Conservation (phyloP, 2,797 vertebrate genomes). For the Echeneis naucrates region DNA sequence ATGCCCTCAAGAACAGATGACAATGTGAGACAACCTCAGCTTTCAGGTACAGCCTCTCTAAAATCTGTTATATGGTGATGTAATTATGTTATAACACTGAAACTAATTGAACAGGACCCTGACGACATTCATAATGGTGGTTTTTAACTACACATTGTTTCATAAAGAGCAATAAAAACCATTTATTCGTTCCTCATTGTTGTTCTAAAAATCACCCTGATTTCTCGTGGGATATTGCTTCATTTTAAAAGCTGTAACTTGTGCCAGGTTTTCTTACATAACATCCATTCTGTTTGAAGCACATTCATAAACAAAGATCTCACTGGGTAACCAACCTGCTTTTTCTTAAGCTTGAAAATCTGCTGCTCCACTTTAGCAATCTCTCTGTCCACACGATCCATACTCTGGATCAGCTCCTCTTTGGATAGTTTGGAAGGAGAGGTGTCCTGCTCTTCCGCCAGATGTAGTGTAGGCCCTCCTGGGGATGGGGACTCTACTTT, state of each 20-base stretch:
- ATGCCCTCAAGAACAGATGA: not conserved
- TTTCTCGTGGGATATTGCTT: not conserved
- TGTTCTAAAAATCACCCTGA: constrained; percentile 4
- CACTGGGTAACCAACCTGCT: constrained; percentile 87
- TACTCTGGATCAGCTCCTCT: constrained; percentile 98
- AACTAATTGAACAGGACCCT: not conserved
- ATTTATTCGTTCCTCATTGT: not conserved
- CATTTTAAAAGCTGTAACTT: constrained; percentile 13
- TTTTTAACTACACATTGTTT: constrained; percentile 7
- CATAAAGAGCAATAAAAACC: constrained; percentile 4
- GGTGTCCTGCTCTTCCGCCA: constrained; percentile 93
- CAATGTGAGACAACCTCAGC: not conserved
- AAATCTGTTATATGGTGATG: constrained; percentile 2
- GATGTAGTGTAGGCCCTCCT: constrained; percentile 84
- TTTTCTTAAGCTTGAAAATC: constrained; percentile 98
- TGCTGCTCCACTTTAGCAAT: constrained; percentile 99
- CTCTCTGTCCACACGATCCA: constrained; percentile 98
- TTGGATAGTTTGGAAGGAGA: constrained; percentile 99
- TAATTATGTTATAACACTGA: not conserved
- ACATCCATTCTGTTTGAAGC: constrained; percentile 17
- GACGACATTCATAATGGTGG: not conserved
- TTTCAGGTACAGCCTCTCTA: not conserved
- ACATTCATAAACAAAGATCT: constrained; percentile 10
- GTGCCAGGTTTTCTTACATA: constrained; percentile 12
- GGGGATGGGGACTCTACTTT: constrained; percentile 90